phyloP scores from a whole-genome alignment of 2,888 invertebrate genomes.

The Laspeyria flexula region DNA sequence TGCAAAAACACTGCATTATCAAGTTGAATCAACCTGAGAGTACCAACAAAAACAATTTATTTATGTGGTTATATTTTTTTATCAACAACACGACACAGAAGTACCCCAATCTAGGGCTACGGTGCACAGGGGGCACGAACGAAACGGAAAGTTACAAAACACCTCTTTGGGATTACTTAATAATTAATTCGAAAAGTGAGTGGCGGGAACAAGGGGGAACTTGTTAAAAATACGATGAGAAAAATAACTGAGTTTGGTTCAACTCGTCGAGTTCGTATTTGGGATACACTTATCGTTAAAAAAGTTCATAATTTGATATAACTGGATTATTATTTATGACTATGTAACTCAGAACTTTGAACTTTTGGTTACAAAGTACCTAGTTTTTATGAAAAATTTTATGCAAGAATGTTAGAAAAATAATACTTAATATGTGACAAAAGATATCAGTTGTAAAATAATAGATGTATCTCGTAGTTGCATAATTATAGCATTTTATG shows the following conservation, averaged over 20 bases:
- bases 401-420: too few relatives aligned
- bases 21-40: too few relatives aligned
- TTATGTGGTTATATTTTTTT: not conserved
- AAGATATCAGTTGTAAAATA: too few relatives aligned
- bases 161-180: slow-evolving; percentile 30
- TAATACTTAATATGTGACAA: too few relatives aligned
- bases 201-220: slow-evolving; percentile 14
- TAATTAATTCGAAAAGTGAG: slow-evolving; percentile 40
- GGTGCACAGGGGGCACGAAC: not conserved
- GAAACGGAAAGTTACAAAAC: slow-evolving; percentile 3
- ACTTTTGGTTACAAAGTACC: too few relatives aligned
- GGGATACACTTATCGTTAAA: not conserved
- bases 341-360: not conserved
- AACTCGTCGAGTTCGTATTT: not conserved
- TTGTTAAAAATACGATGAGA: slow-evolving; percentile 9
- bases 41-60: not conserved
- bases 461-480: too few relatives aligned
- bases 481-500: too few relatives aligned
- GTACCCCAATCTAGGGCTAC: not conserved
- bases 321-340: not conserved
- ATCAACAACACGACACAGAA: not conserved
- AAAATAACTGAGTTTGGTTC: slow-evolving; percentile 7
- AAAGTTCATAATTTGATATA: not conserved
- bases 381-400: too few relatives aligned
- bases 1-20: too few relatives aligned